These are phyloP conservation scores for Trialeurodes vaporariorum DNA, from an alignment of 1,140 invertebrate genomes.

Conservation along the genomic window DNA sequence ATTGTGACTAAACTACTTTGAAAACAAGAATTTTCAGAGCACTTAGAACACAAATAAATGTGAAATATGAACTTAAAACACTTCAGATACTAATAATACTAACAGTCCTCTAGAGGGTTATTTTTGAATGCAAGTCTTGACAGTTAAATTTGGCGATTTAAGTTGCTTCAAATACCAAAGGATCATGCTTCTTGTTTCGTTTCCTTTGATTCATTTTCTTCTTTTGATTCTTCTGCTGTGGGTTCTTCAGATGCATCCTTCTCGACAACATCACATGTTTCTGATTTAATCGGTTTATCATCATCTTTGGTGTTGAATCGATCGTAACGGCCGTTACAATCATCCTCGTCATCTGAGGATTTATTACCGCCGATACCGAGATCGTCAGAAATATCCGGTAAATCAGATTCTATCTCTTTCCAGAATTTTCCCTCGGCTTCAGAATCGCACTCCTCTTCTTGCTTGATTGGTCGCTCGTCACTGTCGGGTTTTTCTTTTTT, in stretches of 20 bases:
- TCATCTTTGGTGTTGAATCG: not conserved
- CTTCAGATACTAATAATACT: too few species aligned
- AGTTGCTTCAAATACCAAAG: too few species aligned
- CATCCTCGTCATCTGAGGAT: not conserved
- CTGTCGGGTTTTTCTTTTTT: not conserved
- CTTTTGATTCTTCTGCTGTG: not conserved
- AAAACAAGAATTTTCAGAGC: too few species aligned
- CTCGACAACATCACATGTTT: not conserved
- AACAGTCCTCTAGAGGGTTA: too few species aligned
- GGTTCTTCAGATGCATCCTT: not conserved
- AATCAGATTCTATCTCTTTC: not conserved
- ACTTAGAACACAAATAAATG: too few species aligned
- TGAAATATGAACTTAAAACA: too few species aligned
- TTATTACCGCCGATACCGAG: not conserved
- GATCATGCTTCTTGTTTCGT: too few species aligned
- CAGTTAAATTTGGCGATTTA: too few species aligned
- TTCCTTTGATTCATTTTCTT: not conserved
- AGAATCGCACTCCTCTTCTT: not conserved
- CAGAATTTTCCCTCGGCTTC: not conserved
- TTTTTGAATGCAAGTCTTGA: too few species aligned
- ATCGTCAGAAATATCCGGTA: not conserved
- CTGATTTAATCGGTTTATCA: not conserved
- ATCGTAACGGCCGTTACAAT: not conserved
- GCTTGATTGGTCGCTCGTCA: not conserved
- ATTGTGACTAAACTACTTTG: too few species aligned